These are phyloP conservation scores for Pseudorhombus dupliciocellatus DNA, from an alignment of 2,113 vertebrate species.

Conservation along the genomic window DNA sequence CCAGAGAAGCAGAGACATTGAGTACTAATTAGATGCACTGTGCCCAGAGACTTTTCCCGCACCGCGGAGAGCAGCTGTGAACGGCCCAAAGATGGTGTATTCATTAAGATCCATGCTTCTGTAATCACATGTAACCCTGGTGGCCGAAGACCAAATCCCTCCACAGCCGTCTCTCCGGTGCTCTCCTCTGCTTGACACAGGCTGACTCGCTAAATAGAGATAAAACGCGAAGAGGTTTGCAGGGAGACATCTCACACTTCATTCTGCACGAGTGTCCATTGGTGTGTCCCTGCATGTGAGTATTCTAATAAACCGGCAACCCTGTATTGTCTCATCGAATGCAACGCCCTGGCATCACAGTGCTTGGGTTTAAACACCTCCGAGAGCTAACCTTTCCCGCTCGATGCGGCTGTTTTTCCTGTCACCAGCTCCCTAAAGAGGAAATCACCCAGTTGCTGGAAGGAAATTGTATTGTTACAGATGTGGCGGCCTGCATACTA, in stretches of 20 bases:
- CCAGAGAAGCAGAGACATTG: conserved; percentile 32
- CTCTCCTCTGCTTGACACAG: conserved; percentile 15
- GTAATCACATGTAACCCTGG: conserved; percentile 56
- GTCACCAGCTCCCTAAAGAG: conserved; percentile 31
- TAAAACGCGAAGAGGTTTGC: conserved; percentile 25
- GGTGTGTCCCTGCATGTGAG: conserved; percentile 30
- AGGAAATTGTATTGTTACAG: conserved; percentile 63
- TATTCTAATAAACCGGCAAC: conserved; percentile 33
- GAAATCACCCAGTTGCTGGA: conserved; percentile 61
- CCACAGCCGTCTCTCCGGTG: conserved; percentile 28
- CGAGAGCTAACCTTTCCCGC: conserved; percentile 18
- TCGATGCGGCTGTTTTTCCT: conserved; percentile 9
- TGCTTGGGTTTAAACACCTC: conserved; percentile 37
- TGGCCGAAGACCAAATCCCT: conserved; percentile 45
- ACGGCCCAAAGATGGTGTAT: conserved; percentile 48
- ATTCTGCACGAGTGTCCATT: conserved; percentile 6
- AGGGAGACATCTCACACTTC: conserved; percentile 22
- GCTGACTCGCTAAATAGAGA: conserved; percentile 36
- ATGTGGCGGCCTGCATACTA: conserved; percentile 62
- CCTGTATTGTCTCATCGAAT: conserved; percentile 33
- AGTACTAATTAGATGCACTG: conserved; percentile 60
- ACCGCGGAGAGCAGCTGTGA: conserved; percentile 31
- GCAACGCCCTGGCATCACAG: conserved; percentile 9
- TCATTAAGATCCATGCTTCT: conserved; percentile 54
- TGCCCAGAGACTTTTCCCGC: conserved; percentile 34